phyloP scores from a whole-genome alignment of 2,113 vertebrate genomes.

The Spea bombifrons region DNA sequence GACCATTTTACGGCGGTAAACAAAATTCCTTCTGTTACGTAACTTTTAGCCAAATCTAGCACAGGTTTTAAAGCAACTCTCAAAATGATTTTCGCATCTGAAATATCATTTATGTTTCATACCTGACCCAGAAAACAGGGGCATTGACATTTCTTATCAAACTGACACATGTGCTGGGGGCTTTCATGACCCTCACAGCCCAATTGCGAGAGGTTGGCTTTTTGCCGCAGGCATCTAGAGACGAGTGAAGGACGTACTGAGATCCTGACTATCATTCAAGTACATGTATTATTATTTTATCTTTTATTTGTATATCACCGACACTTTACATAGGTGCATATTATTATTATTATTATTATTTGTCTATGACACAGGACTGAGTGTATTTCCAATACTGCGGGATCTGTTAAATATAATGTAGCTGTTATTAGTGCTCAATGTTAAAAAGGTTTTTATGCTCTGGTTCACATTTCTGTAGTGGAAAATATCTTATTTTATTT shows the following conservation, averaged over 20 bases:
- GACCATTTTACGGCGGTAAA: background rate
- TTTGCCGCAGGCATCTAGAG: background rate
- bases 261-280: background rate
- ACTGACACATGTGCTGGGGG: slow-evolving; percentile 18
- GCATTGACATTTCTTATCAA: slow-evolving; percentile 19
- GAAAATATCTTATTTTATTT: too few species aligned
- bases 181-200: background rate
- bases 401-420: too few species aligned
- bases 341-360: too few species aligned
- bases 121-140: background rate
- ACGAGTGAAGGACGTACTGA: slow-evolving; percentile 22
- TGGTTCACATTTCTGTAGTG: too few species aligned
- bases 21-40: background rate
- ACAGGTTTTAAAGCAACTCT: background rate
- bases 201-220: background rate
- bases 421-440: too few species aligned
- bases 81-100: slow-evolving; percentile 1
- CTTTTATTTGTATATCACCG: too few species aligned
- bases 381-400: too few species aligned
- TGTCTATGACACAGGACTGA: too few species aligned
- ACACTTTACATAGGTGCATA: too few species aligned
- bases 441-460: too few species aligned
- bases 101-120: slow-evolving; percentile 4
- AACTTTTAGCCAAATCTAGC: too few species aligned
- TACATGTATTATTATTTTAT: too few species aligned